Percentiles rank a stretch among this genome's conserved stretches.
Conservation (phyloP, 2,113 vertebrate species). For the Jaculus jaculus region DNA sequence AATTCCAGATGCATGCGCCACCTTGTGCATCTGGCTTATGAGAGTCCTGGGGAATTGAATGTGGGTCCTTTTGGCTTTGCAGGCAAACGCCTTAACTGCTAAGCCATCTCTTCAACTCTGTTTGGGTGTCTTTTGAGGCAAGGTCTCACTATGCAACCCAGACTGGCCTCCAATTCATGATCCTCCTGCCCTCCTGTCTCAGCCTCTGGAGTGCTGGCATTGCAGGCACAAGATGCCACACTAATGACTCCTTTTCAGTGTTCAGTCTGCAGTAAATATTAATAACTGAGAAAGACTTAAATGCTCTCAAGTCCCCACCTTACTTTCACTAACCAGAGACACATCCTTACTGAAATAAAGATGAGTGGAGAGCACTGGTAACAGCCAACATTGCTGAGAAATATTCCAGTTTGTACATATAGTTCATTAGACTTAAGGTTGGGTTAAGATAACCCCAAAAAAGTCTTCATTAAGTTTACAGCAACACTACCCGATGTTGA, state of each 20-base stretch:
- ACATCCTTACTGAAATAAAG: conserved; percentile 37
- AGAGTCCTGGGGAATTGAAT: too few relatives aligned
- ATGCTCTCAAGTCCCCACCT: neutral
- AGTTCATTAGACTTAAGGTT: neutral
- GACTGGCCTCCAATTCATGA: neutral
- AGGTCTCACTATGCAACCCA: neutral
- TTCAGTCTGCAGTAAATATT: conserved; percentile 5
- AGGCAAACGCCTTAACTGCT: too few relatives aligned
- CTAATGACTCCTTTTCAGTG: neutral
- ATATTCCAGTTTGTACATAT: conserved; percentile 35
- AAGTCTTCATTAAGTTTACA: conserved; percentile 19
- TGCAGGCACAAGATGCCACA: neutral
- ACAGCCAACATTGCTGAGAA: conserved; percentile 12
- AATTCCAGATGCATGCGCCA: too few relatives aligned
- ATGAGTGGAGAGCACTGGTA: neutral
- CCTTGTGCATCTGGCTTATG: too few relatives aligned
- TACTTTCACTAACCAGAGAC: conserved; percentile 36
- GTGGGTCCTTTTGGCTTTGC: too few relatives aligned
- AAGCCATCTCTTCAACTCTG: too few relatives aligned
- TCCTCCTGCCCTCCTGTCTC: neutral
- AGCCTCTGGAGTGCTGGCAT: neutral
- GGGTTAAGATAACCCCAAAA: neutral
- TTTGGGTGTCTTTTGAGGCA: too few relatives aligned
- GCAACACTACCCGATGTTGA: neutral
- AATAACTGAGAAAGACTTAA: neutral